Evolutionary conservation across 2,113 vertebrate species (phyloP).

Genomic region (Cheilinus undulatus): DNA sequence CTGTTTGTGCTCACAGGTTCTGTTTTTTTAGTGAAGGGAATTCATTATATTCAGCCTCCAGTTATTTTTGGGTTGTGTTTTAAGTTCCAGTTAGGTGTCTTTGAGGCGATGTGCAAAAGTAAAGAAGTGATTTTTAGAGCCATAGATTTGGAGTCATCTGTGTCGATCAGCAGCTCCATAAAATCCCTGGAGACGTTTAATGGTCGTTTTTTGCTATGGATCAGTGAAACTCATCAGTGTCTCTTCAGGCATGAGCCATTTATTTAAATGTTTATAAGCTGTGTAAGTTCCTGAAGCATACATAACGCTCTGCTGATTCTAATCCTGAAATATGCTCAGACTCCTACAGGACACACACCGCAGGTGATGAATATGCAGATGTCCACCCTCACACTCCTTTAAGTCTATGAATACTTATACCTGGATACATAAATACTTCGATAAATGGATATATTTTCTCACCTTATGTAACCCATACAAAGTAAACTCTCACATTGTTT

Average conservation of each 20-base stretch:
- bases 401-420: neutral
- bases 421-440: neutral
- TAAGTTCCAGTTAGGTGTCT: neutral
- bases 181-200: conserved; percentile 46
- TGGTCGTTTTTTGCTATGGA: conserved; percentile 46
- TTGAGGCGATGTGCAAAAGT: conserved; percentile 11
- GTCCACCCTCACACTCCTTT: conserved; percentile 17
- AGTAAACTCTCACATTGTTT: too few species aligned
- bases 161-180: conserved; percentile 44
- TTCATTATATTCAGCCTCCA: neutral
- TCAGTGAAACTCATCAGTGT: conserved; percentile 60
- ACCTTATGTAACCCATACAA: neutral
- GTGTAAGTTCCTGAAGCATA: conserved; percentile 33
- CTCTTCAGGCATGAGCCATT: conserved; percentile 58
- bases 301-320: conserved; percentile 40
- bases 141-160: conserved; percentile 31
- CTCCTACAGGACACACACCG: conserved; percentile 18
- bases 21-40: neutral
- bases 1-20: neutral
- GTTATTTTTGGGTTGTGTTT: neutral
- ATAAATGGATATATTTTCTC: neutral
- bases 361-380: conserved; percentile 41
- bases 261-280: conserved; percentile 56
- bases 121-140: conserved; percentile 13
- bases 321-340: conserved; percentile 33